Evolutionary conservation across 1,140 invertebrate species (phyloP).

Genomic region (Diorhabda carinulata): DNA sequence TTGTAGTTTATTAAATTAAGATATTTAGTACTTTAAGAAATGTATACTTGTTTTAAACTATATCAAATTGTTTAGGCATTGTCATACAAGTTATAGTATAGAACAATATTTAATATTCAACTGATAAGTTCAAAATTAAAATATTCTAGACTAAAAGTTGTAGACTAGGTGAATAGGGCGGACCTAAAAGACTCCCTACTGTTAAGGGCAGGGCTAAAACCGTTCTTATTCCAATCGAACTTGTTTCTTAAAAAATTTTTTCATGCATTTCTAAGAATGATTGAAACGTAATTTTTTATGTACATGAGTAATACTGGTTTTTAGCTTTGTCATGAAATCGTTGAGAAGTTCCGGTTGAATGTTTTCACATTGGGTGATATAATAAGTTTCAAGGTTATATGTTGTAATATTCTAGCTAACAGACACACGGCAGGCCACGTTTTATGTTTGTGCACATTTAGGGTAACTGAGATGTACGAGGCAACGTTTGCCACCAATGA

Average conservation of each 20-base stretch:
- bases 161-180: too few species aligned
- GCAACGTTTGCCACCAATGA: conserved; percentile 23
- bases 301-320: neutral
- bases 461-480: conserved; percentile 23
- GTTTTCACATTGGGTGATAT: conserved; percentile 20
- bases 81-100: too few species aligned
- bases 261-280: too few species aligned
- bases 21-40: too few species aligned
- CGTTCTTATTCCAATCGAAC: neutral
- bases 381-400: conserved; percentile 19
- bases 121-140: too few species aligned
- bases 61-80: too few species aligned
- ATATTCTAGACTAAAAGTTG: too few species aligned
- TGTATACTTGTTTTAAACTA: too few species aligned
- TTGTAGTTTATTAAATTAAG: too few species aligned
- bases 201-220: conserved; percentile 1
- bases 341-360: conserved; percentile 5
- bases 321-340: neutral
- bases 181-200: neutral
- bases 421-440: conserved; percentile 15
- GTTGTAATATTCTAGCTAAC: conserved; percentile 11
- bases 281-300: too few species aligned
- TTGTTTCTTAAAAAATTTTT: neutral
- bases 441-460: conserved; percentile 25
- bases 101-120: too few species aligned